Base-by-base conservation (phyloP, 1,140 invertebrate species). In the Reticulitermes speratus region DNA sequence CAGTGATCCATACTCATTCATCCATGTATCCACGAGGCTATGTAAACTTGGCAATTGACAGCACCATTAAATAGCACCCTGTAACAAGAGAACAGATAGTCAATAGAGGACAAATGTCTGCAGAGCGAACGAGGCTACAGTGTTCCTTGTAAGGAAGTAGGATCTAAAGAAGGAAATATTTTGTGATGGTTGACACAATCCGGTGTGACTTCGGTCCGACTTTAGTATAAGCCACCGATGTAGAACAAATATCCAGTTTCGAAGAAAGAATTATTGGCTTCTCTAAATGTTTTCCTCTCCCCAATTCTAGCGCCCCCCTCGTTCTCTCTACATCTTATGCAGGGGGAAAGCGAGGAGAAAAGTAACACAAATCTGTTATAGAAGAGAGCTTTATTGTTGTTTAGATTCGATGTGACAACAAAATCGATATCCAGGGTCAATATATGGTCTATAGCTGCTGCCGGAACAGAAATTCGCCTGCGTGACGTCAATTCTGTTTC, bases 191-290 rank as follows among this genome's bases (percentile, higher is more conserved):
- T 75, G 25, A 30, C n/a, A 75, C 65, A 75, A 30, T 75, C n/a
- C 25, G 25, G n/a, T 75, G 65, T 75, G 65, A 75, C 65, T 30
- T 75, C 59, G 21, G 8, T 3, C 14, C 6, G n/a, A 75, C n/a
- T 30, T 75, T 9, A 25, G 8, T 75, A 16, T 30, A 30, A 0
- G 0, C 52, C 16, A 6, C 55, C n/a, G n/a, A 25, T n/a, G 12
- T 75, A 30, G 7, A 75, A 75, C 65, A 75, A 75, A 30, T 75
- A n/a, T 75, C n/a, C n/a, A 75, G n/a, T 30, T n/a, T 9, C 8
- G 65, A 75, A 75, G n/a, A 30, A 75, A 75, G 65, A 75, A n/a
- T 75, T 75, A 75, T 75, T 75, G 65, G 25, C 65, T 30, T 75
- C 6, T 75, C 65, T 75, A 75, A 75, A 75, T 75, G 25, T 30